phyloP scores from a whole-genome alignment of 2,113 vertebrate species.

The Cyanocitta stelleri region DNA sequence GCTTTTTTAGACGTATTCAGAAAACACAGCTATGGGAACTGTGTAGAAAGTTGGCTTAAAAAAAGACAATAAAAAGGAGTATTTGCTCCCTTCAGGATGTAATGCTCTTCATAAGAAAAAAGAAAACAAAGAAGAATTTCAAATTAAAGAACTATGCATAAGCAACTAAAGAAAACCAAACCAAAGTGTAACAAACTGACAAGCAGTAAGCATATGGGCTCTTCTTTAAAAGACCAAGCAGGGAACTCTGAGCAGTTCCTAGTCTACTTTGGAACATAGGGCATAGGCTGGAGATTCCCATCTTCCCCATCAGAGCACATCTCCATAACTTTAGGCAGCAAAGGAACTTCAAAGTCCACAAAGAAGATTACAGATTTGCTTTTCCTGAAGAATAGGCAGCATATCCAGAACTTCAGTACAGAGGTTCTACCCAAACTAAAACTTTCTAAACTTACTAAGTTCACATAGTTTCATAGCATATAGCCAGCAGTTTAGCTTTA shows the following conservation, averaged over 20 bases:
- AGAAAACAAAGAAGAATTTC: neutral
- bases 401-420: neutral
- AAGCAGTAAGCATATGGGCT: neutral
- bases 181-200: neutral
- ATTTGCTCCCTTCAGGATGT: neutral
- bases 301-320: neutral
- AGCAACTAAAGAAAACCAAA: neutral
- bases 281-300: neutral
- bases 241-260: neutral
- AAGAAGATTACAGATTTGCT: neutral
- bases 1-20: neutral
- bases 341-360: neutral
- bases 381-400: neutral
- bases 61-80: neutral
- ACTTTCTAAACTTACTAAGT: neutral
- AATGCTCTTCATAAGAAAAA: neutral
- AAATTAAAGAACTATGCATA: neutral
- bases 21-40: neutral
- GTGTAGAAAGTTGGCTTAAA: neutral
- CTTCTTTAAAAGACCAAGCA: neutral
- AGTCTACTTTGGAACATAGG: neutral
- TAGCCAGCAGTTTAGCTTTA: neutral
- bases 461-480: neutral
- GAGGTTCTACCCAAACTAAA: neutral
- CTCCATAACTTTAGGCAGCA: neutral